A percentile compares a stretch with the other conserved stretches of the same genome.
These are phyloP conservation scores for Cryptocephalus primarius DNA, from an alignment of 2,888 invertebrate species.

Conservation along the genomic window DNA sequence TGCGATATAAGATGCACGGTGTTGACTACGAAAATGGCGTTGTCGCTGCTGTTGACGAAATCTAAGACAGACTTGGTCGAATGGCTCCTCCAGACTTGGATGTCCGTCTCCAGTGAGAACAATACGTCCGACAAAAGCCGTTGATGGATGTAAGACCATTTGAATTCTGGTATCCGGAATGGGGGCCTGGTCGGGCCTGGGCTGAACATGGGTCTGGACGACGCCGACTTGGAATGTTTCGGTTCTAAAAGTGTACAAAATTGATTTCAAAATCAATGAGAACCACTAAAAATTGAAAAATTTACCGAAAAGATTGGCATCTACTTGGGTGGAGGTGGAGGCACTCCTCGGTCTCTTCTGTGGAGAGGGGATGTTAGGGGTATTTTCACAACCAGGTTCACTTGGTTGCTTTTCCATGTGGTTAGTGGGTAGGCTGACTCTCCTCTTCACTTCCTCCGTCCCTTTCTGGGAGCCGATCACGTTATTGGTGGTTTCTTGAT, in stretches of 20 bases:
- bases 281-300: not conserved
- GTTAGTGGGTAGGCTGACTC: constrained; percentile 49
- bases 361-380: constrained; percentile 43
- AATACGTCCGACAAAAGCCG: constrained; percentile 90
- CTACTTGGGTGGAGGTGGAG: constrained; percentile 73
- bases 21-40: constrained; percentile 98
- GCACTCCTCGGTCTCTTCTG: constrained; percentile 66
- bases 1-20: constrained; percentile 99
- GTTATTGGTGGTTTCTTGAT: constrained; percentile 8
- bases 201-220: constrained; percentile 80
- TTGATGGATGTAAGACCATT: constrained; percentile 99
- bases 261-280: not conserved
- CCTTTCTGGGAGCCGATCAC: constrained; percentile 12
- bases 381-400: constrained; percentile 31
- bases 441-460: constrained; percentile 27
- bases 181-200: constrained; percentile 89
- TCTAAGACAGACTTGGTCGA: constrained; percentile 95
- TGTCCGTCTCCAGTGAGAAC: constrained; percentile 93
- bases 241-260: constrained; percentile 12
- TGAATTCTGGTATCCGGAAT: constrained; percentile 98
- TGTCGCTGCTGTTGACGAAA: constrained; percentile 96
- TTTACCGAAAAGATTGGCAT: constrained; percentile 76
- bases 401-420: constrained; percentile 24
- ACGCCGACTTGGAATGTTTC: constrained; percentile 52
- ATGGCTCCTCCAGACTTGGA: constrained; percentile 85